A percentile compares a stretch with the other conserved stretches of the same genome.
Conservation (phyloP, 2,888 invertebrate species). For the Leptinotarsa rubiginosa region DNA sequence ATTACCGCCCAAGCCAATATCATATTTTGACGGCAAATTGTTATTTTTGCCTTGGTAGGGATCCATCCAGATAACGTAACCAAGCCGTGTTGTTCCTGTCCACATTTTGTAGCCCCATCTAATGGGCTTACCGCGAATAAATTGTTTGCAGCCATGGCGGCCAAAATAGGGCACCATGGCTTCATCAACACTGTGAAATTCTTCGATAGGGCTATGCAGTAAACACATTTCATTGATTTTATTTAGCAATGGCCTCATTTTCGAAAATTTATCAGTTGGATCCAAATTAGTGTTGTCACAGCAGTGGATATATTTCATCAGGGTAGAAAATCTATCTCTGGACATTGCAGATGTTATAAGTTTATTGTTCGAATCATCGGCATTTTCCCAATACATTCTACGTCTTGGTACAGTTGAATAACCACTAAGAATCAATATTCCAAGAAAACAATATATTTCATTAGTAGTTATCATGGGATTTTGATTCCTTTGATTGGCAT, state of each 20-base stretch:
- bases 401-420: constrained; percentile 39
- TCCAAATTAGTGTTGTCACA: constrained; percentile 51
- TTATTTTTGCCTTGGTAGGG: constrained; percentile 50
- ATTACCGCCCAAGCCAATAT: constrained; percentile 41
- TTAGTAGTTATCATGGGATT: constrained; percentile 25
- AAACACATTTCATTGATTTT: constrained; percentile 50
- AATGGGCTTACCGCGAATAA: constrained; percentile 30
- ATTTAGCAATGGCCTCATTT: constrained; percentile 53
- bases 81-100: constrained; percentile 50
- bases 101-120: constrained; percentile 51
- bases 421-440: constrained; percentile 43
- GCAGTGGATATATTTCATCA: constrained; percentile 54
- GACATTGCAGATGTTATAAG: constrained; percentile 45
- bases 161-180: constrained; percentile 60
- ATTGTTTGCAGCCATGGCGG: constrained; percentile 30
- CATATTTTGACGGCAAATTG: constrained; percentile 37
- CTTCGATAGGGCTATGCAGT: constrained; percentile 51
- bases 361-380: constrained; percentile 38
- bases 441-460: constrained; percentile 47
- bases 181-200: constrained; percentile 57
- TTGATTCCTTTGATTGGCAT: constrained; percentile 14
- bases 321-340: constrained; percentile 53
- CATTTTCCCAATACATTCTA: constrained; percentile 45
- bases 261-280: constrained; percentile 52
- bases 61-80: constrained; percentile 53